Percentiles rank a stretch among this genome's conserved stretches.
phyloP scores from a whole-genome alignment of 1,140 invertebrate species.

The Subanguina moxae region DNA sequence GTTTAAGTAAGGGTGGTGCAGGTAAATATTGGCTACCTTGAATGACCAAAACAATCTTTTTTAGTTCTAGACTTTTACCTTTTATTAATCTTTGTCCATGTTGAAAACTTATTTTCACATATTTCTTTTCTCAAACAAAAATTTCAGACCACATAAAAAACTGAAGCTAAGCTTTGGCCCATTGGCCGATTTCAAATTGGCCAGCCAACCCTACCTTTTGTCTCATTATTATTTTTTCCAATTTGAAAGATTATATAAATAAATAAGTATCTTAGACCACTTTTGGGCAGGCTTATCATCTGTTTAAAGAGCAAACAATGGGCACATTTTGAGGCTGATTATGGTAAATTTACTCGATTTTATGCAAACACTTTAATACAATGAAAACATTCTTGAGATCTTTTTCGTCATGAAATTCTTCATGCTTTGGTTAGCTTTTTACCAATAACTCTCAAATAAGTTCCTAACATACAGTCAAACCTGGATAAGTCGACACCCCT shows the following conservation, averaged over 20 bases:
- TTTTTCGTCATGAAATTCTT: conserved; percentile 40
- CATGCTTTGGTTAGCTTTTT: conserved; percentile 28
- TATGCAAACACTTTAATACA: too few species aligned
- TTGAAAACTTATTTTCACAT: neutral
- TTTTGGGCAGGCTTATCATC: conserved; percentile 28
- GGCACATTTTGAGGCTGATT: conserved; percentile 18
- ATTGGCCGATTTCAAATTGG: neutral
- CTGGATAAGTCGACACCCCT: too few species aligned
- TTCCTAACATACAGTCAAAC: neutral
- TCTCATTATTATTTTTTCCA: neutral
- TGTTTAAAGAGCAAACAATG: conserved; percentile 28
- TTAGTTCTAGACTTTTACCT: too few species aligned
- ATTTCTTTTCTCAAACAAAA: neutral
- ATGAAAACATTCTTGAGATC: neutral
- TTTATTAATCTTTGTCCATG: too few species aligned
- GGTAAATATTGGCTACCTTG: too few species aligned
- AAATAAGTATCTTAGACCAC: conserved; percentile 21
- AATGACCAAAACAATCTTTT: too few species aligned
- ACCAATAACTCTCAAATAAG: neutral
- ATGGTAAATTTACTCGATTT: neutral
- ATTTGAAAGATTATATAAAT: neutral
- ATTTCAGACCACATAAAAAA: too few species aligned
- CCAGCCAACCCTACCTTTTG: neutral
- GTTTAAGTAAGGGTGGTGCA: too few species aligned
- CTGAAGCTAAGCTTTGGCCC: too few species aligned